Evolutionary conservation across 2,113 vertebrate genomes (phyloP).

Genomic region (Ornithorhynchus anatinus): DNA sequence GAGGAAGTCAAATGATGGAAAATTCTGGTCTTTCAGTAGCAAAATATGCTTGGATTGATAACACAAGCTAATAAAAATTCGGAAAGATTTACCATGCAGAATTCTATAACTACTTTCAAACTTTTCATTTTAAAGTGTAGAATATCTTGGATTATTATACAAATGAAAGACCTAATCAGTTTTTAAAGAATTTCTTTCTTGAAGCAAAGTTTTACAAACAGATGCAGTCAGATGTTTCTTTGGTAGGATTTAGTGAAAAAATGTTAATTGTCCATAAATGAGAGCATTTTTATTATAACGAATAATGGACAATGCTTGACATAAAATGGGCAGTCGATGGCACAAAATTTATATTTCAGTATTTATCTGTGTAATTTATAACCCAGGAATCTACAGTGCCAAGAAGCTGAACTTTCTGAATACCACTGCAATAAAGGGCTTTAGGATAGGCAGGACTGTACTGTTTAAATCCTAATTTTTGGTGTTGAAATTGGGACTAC

Average conservation of each 20-base stretch:
- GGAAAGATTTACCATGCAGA: fast-evolving
- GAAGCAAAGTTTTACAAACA: slow-evolving; percentile 26
- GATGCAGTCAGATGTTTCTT: slow-evolving; percentile 35
- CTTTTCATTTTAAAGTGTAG: not conserved
- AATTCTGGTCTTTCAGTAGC: not conserved
- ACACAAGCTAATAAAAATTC: not conserved
- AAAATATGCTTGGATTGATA: not conserved
- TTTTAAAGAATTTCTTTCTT: not conserved
- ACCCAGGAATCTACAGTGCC: not conserved
- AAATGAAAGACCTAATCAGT: not conserved
- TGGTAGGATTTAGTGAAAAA: not conserved
- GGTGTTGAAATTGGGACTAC: fast-evolving
- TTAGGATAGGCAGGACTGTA: not conserved
- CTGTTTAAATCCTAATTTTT: not conserved
- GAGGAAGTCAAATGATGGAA: not conserved
- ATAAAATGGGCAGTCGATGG: not conserved
- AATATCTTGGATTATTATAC: not conserved
- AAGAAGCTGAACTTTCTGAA: not conserved
- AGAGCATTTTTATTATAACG: not conserved
- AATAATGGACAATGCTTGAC: not conserved
- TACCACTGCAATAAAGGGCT: fast-evolving
- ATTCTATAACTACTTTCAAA: fast-evolving
- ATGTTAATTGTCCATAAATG: not conserved
- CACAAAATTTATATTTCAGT: not conserved
- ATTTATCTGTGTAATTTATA: not conserved